Evolutionary conservation across 2,888 invertebrate genomes (phyloP), one percentile per base, ranked within the genome.

Genomic region (Melolontha melolontha): DNA sequence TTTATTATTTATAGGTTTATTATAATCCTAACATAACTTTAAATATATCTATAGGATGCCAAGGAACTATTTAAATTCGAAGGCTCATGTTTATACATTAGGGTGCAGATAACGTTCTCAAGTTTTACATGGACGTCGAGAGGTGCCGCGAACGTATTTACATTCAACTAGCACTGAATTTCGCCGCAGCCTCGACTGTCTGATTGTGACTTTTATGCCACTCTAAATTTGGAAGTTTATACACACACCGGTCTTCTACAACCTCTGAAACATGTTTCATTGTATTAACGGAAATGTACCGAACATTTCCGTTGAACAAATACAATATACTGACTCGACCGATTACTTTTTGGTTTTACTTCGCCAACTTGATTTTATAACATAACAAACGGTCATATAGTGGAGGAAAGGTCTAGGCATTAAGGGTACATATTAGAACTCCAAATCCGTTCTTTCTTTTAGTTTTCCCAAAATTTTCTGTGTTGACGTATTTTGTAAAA

Each of bases 231-330:
- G 44, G 42, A 59, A 59, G 47, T 59, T 44, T 59, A 59, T 59
- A 6, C 10, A 47, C 34, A 42, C 22, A 4, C 14, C 12, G 29
- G 29, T 42, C 44, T 59, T n/a, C 44, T 44, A 1, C 10, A 59
- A 29, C 59, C 59, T 59, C 59, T 29, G 44, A 47, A 59, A 44
- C 59, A 59, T 59, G 47, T 59, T 59, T 59, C 44, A 59, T 44
- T 59, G 14, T 59, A 29, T 29, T 10, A 40, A 44, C 14, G 14
- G 44, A 44, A 44, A 44, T 59, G 27, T 27, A 34, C 27, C 44
- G 8, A 8, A 5, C 59, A 44, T 44, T 59, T 44, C 12, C 59
- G 14, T 12, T 10, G 14, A 27, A 27, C 59, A 44, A 44, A 59
- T 27, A 44, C 59, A 59, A 54, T 54, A 54, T 39, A 40, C 11